These are phyloP conservation scores for Callorhinus ursinus DNA, from an alignment of 2,113 vertebrate species.

Conservation along the genomic window DNA sequence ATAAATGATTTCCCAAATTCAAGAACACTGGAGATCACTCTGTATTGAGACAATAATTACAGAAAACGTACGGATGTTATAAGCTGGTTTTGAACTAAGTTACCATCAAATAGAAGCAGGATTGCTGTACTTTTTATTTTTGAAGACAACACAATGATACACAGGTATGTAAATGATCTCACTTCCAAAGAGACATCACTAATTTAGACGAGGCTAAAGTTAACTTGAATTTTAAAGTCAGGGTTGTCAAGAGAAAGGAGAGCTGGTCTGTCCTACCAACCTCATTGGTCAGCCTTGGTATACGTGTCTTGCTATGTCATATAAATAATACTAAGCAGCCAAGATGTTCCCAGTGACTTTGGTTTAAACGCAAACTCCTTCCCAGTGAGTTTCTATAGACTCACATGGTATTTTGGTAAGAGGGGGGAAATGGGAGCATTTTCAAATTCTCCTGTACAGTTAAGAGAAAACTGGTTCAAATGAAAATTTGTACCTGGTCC, in stretches of 20 bases:
- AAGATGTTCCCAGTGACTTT: background rate
- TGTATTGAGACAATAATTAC: background rate
- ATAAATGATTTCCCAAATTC: background rate
- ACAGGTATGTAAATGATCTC: background rate
- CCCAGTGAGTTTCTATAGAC: background rate
- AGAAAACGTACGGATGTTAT: background rate
- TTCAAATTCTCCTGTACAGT: background rate
- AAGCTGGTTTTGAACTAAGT: background rate
- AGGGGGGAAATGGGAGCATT: background rate
- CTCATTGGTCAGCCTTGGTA: background rate
- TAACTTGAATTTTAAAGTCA: background rate
- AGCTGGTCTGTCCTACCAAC: background rate
- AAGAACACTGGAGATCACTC: background rate
- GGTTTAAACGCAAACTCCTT: background rate
- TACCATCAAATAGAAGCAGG: background rate
- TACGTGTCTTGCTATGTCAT: rapidly evolving
- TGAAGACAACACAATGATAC: background rate
- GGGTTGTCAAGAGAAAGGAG: background rate
- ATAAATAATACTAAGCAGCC: background rate
- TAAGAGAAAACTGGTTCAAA: background rate
- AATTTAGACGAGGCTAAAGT: background rate
- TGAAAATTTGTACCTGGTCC: background rate
- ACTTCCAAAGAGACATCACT: background rate
- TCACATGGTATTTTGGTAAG: background rate
- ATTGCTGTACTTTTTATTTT: background rate